A percentile compares a stretch with the other conserved stretches of the same genome.
Conservation (phyloP, 1,140 invertebrate species). For the Ruditapes philippinarum region DNA sequence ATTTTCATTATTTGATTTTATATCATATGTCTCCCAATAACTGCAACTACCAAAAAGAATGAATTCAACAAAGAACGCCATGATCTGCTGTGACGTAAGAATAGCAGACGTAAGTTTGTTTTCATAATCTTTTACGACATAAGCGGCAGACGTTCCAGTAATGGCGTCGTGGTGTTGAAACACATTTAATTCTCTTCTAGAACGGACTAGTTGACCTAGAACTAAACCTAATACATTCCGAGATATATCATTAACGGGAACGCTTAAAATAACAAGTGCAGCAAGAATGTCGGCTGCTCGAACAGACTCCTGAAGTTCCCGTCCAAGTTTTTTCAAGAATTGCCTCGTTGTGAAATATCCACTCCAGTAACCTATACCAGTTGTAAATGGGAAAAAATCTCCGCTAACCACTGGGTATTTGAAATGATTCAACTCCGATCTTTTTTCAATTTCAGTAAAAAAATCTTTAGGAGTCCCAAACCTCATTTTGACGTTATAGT, state of each 20-base stretch:
- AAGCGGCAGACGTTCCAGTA: slow-evolving; percentile 96
- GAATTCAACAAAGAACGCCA: background rate
- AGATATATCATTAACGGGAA: slow-evolving; percentile 6
- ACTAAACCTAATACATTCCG: no score
- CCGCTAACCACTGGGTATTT: background rate
- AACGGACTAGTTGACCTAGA: slow-evolving; percentile 80
- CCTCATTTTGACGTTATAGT: background rate
- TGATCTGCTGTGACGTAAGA: background rate
- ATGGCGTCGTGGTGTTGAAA: slow-evolving; percentile 99
- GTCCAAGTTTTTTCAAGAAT: background rate
- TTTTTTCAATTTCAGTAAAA: background rate
- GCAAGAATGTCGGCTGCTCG: slow-evolving; percentile 4
- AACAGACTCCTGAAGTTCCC: slow-evolving; percentile 1
- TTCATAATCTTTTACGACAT: slow-evolving; percentile 98
- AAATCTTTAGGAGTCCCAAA: background rate
- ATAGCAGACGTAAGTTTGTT: slow-evolving; percentile 87
- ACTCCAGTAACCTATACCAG: background rate
- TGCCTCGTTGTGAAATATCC: slow-evolving; percentile 23
- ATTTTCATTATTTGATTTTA: no score
- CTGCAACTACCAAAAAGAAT: background rate
- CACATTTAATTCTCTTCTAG: slow-evolving; percentile 93
- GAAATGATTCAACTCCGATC: background rate
- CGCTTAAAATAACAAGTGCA: background rate
- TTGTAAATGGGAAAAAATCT: background rate
- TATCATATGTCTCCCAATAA: no score